phyloP scores from a whole-genome alignment of 2,113 vertebrate genomes.

The Himantopus leucocephalus region DNA sequence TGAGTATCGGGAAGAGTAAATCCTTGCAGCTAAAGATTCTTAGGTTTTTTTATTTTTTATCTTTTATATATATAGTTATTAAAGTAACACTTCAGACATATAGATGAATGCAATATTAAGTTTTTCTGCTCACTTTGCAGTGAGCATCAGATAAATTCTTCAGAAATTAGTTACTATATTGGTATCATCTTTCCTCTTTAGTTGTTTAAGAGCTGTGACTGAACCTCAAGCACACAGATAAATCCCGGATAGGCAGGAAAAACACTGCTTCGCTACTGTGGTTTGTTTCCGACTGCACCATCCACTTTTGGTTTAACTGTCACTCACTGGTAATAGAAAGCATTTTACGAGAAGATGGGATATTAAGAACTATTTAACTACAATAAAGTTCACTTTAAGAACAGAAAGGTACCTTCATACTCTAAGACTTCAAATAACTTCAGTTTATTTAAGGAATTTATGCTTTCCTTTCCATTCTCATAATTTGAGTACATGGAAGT shows the following conservation, averaged over 20 bases:
- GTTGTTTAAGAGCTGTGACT: neutral
- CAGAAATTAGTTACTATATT: neutral
- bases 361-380: neutral
- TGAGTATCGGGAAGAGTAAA: neutral
- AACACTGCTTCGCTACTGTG: neutral
- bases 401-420: fast-evolving
- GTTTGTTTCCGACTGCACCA: neutral
- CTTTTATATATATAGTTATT: neutral
- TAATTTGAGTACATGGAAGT: neutral
- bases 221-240: neutral
- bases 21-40: neutral
- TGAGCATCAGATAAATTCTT: neutral
- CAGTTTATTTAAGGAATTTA: neutral
- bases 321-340: neutral
- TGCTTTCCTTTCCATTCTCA: neutral
- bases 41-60: neutral
- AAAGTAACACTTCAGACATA: neutral
- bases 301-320: neutral
- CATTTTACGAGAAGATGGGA: neutral
- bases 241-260: neutral
- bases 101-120: neutral
- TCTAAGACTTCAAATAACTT: neutral
- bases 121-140: neutral
- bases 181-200: neutral
- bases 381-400: neutral